These are phyloP conservation scores for Gasterosteus aculeatus DNA, from an alignment of 2,113 vertebrate genomes.

Conservation along the genomic window DNA sequence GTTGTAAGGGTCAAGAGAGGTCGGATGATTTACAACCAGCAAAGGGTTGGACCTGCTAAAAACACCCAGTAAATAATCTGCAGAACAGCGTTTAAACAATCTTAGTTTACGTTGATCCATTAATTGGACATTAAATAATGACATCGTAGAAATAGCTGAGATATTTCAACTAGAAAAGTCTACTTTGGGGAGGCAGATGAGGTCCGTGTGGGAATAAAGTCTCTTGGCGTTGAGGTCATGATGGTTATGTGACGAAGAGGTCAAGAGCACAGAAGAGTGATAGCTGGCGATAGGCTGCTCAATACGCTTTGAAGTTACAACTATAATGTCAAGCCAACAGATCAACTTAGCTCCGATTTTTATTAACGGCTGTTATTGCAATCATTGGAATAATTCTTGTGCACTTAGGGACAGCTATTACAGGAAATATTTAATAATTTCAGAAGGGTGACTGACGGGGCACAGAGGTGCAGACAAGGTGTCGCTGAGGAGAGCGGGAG, in stretches of 20 bases:
- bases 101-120: conserved; percentile 53
- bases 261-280: conserved; percentile 59
- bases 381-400: neutral
- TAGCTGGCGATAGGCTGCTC: conserved; percentile 31
- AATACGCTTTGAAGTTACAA: conserved; percentile 34
- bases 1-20: conserved; percentile 60
- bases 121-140: conserved; percentile 75
- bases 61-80: conserved; percentile 65
- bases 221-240: conserved; percentile 55
- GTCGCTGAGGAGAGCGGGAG: neutral
- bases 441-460: neutral
- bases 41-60: conserved; percentile 57
- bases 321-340: neutral
- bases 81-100: conserved; percentile 58
- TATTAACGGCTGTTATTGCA: neutral
- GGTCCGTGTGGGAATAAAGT: conserved; percentile 39
- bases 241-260: conserved; percentile 40
- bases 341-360: conserved; percentile 21
- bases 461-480: conserved; percentile 30
- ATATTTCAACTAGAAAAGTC: conserved; percentile 61
- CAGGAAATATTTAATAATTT: conserved; percentile 23
- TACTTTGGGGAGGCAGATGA: conserved; percentile 41
- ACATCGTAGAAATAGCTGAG: conserved; percentile 73
- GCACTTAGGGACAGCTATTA: neutral
- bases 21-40: conserved; percentile 63